phyloP scores from a whole-genome alignment of 2,888 invertebrate genomes.

The Gasteruption jaculator region DNA sequence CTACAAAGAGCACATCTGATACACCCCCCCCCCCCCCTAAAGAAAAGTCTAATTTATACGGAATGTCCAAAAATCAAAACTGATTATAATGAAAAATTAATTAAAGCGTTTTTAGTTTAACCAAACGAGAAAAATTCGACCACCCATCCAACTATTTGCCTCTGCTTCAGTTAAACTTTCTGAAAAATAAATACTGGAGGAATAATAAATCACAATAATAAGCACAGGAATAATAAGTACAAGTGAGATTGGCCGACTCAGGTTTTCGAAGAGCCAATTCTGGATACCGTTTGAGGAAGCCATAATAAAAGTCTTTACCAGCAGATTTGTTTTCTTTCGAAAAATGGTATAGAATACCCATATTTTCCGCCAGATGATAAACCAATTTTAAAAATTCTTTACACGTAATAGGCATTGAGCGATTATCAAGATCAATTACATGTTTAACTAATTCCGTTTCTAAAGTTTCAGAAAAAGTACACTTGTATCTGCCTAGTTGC shows the following conservation, averaged over 20 bases:
- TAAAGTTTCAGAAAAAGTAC: conserved; percentile 3
- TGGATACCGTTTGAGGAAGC: conserved; percentile 9
- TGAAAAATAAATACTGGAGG: too few species aligned
- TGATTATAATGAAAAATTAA: too few species aligned
- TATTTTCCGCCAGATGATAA: conserved; percentile 11
- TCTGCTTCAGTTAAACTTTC: too few species aligned
- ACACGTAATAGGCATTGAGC: conserved; percentile 2
- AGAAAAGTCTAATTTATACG: too few species aligned
- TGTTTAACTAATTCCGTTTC: background rate
- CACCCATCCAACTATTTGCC: too few species aligned
- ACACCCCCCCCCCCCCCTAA: too few species aligned
- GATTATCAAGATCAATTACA: conserved; percentile 6
- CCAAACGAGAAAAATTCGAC: too few species aligned
- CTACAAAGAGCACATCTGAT: too few species aligned
- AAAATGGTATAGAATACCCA: background rate
- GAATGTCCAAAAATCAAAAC: too few species aligned
- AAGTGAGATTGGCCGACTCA: conserved; percentile 7
- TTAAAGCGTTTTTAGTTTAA: too few species aligned
- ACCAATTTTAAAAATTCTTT: conserved; percentile 9
- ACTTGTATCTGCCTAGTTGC: conserved; percentile 5
- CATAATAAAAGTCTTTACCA: conserved; percentile 11
- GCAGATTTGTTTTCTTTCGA: conserved; percentile 9
- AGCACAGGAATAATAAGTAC: too few species aligned
- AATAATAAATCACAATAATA: too few species aligned
- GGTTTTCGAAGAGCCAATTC: conserved; percentile 5